A percentile compares a stretch with the other conserved stretches of the same genome.
phyloP scores from a whole-genome alignment of 2,888 invertebrate species.

The Oligia strigilis region DNA sequence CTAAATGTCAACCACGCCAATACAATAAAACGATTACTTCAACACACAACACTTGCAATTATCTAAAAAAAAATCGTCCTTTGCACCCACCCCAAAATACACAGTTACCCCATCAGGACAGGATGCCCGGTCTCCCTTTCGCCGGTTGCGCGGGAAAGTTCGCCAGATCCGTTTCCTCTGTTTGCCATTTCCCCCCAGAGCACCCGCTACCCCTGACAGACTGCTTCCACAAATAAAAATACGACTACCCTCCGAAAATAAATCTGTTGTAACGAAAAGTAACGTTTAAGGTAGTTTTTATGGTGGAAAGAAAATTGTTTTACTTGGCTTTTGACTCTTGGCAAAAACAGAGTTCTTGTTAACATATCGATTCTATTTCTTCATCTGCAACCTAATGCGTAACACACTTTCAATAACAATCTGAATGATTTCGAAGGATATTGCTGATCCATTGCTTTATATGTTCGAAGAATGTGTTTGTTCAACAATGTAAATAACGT shows the following conservation, averaged over 20 bases:
- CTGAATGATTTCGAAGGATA: too few relatives aligned
- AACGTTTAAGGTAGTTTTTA: conserved; percentile 69
- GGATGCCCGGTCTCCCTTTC: conserved; percentile 80
- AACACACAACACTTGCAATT: conserved; percentile 20
- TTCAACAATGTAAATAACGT: background rate
- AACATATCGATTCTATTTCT: background rate
- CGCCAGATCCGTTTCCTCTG: conserved; percentile 88
- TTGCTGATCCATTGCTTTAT: background rate
- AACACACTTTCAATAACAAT: too few relatives aligned
- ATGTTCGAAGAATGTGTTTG: background rate
- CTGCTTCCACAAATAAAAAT: conserved; percentile 85
- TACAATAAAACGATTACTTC: conserved; percentile 35
- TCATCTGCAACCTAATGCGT: too few relatives aligned
- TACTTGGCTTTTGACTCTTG: conserved; percentile 15
- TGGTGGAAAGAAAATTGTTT: conserved; percentile 6
- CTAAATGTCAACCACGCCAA: background rate
- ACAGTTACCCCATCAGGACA: conserved; percentile 76
- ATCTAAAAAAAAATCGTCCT: conserved; percentile 38
- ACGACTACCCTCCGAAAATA: conserved; percentile 81
- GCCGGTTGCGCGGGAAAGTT: conserved; percentile 86
- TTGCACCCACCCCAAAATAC: conserved; percentile 49
- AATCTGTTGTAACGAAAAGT: conserved; percentile 81
- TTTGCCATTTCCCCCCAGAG: conserved; percentile 81
- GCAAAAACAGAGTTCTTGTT: background rate
- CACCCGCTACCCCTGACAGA: conserved; percentile 76